Evolutionary conservation across 1,140 invertebrate genomes (phyloP).

Genomic region (Pantala flavescens): DNA sequence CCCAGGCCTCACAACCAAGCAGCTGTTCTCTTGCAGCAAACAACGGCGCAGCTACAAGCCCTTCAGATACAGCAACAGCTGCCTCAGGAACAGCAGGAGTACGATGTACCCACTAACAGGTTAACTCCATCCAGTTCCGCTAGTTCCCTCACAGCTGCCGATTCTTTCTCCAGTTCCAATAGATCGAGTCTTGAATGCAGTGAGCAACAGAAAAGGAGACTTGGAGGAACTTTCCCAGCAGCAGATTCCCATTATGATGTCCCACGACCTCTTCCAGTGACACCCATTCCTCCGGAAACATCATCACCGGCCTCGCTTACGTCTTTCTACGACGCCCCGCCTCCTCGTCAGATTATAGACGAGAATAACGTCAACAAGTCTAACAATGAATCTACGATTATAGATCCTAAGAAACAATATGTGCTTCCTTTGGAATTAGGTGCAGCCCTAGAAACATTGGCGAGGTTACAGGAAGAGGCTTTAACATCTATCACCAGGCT

Average conservation of each 20-base stretch:
- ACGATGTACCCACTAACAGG: slow-evolving; percentile 40
- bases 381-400: background rate
- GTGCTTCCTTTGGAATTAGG: slow-evolving; percentile 68
- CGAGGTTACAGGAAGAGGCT: slow-evolving; percentile 42
- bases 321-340: slow-evolving; percentile 28
- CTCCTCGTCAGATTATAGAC: slow-evolving; percentile 26
- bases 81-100: slow-evolving; percentile 36
- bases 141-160: slow-evolving; percentile 36
- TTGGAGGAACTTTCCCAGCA: background rate
- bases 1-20: slow-evolving; percentile 23
- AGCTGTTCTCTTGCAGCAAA: slow-evolving; percentile 33
- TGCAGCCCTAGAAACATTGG: slow-evolving; percentile 73
- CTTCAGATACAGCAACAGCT: slow-evolving; percentile 22
- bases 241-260: slow-evolving; percentile 26
- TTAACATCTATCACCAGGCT: slow-evolving; percentile 37
- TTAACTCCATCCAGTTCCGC: slow-evolving; percentile 52
- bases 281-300: background rate
- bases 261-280: slow-evolving; percentile 20
- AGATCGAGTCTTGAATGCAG: slow-evolving; percentile 30
- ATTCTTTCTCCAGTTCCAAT: slow-evolving; percentile 37
- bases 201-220: background rate
- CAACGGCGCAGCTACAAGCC: slow-evolving; percentile 20
- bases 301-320: slow-evolving; percentile 16
- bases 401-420: slow-evolving; percentile 23
- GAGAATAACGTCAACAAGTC: too few relatives aligned